Percentiles rank a stretch among this genome's conserved stretches.
Evolutionary conservation across 1,140 invertebrate genomes (phyloP).

Genomic region (Drosophila kanapiae): DNA sequence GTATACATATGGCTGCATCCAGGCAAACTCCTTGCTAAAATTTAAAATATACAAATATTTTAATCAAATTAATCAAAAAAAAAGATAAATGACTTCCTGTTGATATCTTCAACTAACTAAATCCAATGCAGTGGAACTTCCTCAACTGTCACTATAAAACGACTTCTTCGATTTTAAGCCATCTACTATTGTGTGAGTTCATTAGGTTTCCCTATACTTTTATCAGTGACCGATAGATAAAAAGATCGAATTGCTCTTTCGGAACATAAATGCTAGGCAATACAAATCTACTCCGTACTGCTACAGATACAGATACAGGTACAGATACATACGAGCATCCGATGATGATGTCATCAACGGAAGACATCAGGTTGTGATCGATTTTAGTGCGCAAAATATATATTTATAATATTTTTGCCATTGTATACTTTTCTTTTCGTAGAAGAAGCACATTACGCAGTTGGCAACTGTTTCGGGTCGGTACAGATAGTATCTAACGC

Average conservation of each 20-base stretch:
- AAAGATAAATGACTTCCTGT: slow-evolving; percentile 2
- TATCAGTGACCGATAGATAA: not conserved
- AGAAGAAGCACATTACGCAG: slow-evolving; percentile 49
- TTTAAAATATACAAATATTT: not conserved
- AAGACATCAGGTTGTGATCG: slow-evolving; percentile 11
- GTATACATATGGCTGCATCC: not conserved
- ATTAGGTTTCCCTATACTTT: not conserved
- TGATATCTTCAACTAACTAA: not conserved
- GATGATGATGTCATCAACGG: not conserved
- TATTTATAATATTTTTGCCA: not conserved
- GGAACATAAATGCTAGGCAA: not conserved
- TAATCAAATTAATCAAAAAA: not conserved
- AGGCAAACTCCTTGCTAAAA: not conserved
- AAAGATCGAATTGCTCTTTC: not conserved
- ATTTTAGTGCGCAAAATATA: slow-evolving; percentile 28
- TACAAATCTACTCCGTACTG: too few relatives aligned
- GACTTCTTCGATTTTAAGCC: not conserved
- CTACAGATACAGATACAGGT: not conserved
- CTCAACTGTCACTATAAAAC: not conserved
- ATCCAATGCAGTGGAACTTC: not conserved
- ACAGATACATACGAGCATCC: not conserved
- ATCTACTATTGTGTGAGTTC: not conserved
- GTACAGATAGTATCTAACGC: slow-evolving; percentile 77
- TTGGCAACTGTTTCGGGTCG: slow-evolving; percentile 21
- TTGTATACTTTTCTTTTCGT: not conserved